Conservation (phyloP, 1,140 invertebrate species). For the Saccostrea glomerata region DNA sequence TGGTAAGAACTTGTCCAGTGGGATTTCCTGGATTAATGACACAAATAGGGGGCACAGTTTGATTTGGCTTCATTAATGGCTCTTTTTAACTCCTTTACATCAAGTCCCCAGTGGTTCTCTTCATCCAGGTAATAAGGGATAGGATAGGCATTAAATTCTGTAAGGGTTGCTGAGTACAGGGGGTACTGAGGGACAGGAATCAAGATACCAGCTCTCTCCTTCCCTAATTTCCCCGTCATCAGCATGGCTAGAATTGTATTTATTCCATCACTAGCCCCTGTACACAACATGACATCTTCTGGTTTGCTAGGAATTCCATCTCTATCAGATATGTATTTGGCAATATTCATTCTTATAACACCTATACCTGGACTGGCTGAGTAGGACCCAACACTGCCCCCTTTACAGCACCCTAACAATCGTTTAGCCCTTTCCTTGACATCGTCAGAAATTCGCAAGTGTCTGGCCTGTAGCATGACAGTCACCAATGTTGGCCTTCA, state of each 20-base stretch:
- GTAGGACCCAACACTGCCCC: conserved; percentile 87
- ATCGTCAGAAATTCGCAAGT: conserved; percentile 90
- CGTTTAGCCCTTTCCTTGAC: conserved; percentile 88
- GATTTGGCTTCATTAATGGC: conserved; percentile 85
- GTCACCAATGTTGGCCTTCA: conserved; percentile 98
- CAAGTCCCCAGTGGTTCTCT: conserved; percentile 91
- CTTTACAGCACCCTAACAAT: conserved; percentile 90
- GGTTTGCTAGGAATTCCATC: conserved; percentile 89
- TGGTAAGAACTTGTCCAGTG: conserved; percentile 92
- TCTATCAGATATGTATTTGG: conserved; percentile 91
- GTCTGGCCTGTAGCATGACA: conserved; percentile 98
- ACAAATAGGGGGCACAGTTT: conserved; percentile 88
- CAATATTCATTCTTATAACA: conserved; percentile 92
- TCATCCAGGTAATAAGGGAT: conserved; percentile 97
- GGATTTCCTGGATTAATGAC: conserved; percentile 99
- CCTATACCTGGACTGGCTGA: conserved; percentile 95
- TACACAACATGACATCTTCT: conserved; percentile 91
- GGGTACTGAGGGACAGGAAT: conserved; percentile 99
- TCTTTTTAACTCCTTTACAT: conserved; percentile 90
- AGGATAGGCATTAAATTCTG: conserved; percentile 77
- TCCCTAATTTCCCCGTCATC: conserved; percentile 82
- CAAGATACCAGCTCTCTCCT: conserved; percentile 89
- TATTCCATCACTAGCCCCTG: conserved; percentile 95
- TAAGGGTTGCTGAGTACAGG: conserved; percentile 96
- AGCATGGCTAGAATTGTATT: conserved; percentile 88